phyloP scores from a whole-genome alignment of 1,140 invertebrate species.

The Meloidogyne floridensis region DNA sequence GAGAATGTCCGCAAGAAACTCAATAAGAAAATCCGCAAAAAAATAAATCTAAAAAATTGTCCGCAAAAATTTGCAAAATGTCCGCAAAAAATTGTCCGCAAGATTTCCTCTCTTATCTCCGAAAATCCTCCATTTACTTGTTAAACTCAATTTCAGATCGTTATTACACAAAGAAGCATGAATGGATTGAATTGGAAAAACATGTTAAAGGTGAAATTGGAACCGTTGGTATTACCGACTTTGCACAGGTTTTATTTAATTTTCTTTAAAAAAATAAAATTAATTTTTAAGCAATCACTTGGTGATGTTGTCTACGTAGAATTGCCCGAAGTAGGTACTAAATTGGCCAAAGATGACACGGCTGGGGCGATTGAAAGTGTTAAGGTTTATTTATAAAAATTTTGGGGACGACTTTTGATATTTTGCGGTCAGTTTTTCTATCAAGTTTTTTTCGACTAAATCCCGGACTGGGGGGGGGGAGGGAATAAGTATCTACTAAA shows the following conservation, averaged over 20 bases:
- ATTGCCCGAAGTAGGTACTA: slow-evolving; percentile 78
- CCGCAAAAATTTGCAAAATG: too few relatives aligned
- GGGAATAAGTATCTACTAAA: too few relatives aligned
- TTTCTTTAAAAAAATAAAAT: not conserved
- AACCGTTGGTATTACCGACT: slow-evolving; percentile 85
- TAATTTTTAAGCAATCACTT: slow-evolving; percentile 73
- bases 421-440: not conserved
- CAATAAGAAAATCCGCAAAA: too few relatives aligned
- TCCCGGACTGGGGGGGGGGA: too few relatives aligned
- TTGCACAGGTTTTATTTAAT: slow-evolving; percentile 83
- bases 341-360: slow-evolving; percentile 67
- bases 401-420: not conserved
- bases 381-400: slow-evolving; percentile 72
- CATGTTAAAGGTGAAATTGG: slow-evolving; percentile 73
- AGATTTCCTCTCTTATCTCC: too few relatives aligned
- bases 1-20: too few relatives aligned
- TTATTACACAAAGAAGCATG: slow-evolving; percentile 74
- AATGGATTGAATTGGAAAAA: slow-evolving; percentile 80
- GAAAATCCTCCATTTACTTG: too few relatives aligned
- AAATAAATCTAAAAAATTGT: too few relatives aligned
- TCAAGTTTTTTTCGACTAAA: too few relatives aligned
- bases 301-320: slow-evolving; percentile 93
- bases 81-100: too few relatives aligned
- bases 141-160: slow-evolving; percentile 34
- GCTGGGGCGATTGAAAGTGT: slow-evolving; percentile 94